Percentiles rank a stretch among this genome's conserved stretches.
These are phyloP conservation scores for Diplodus sargus DNA, from an alignment of 2,797 vertebrate genomes.

Conservation along the genomic window DNA sequence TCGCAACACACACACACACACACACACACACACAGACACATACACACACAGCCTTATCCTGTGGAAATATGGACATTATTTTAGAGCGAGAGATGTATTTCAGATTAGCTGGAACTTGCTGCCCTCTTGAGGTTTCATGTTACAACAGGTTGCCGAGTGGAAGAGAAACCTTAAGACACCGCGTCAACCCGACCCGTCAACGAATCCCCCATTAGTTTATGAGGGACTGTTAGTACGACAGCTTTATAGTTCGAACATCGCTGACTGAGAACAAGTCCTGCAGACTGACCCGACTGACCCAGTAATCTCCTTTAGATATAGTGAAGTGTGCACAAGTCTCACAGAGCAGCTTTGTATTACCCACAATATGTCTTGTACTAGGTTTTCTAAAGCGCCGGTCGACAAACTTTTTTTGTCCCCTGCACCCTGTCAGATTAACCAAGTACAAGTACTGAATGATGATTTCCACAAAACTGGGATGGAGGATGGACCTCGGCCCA, in stretches of 20 bases:
- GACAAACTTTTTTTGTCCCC: background rate
- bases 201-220: background rate
- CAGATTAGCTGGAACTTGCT: slow-evolving; percentile 62
- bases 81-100: slow-evolving; percentile 21
- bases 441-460: background rate
- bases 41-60: slow-evolving; percentile 20
- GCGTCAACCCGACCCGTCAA: slow-evolving; percentile 27
- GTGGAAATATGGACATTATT: slow-evolving; percentile 40
- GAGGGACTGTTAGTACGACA: background rate
- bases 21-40: slow-evolving; percentile 8
- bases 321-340: too few relatives aligned
- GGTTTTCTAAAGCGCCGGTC: background rate
- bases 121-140: slow-evolving; percentile 75
- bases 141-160: slow-evolving; percentile 43
- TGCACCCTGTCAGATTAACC: background rate
- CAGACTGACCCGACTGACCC: background rate
- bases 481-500: too few relatives aligned
- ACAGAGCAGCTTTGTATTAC: background rate
- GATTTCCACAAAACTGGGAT: too few relatives aligned
- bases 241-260: slow-evolving; percentile 9
- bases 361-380: background rate
- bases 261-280: background rate
- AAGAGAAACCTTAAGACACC: slow-evolving; percentile 18
- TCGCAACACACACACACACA: slow-evolving; percentile 14
- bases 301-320: background rate